Base-by-base conservation (phyloP, 2,113 vertebrate species). In the Myrmecophaga tridactyla region DNA sequence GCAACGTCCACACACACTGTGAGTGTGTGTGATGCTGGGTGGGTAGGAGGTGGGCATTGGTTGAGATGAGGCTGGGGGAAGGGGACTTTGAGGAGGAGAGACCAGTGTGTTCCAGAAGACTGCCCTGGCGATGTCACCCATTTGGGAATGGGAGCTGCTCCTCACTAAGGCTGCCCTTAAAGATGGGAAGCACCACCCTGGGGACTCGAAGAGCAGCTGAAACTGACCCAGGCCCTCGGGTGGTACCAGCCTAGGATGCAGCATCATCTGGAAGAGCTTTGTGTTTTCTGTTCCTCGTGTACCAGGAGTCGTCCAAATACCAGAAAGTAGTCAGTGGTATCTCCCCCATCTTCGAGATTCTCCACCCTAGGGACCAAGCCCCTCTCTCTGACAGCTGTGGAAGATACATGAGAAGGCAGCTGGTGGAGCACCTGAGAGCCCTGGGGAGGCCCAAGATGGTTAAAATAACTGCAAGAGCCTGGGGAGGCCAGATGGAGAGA, bases 1-100 rank as follows among this genome's bases (percentile, higher is more conserved):
- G 65, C 48, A 63, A 43, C 29, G 18, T 20, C 76, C 23, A 43
- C n/a, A n/a, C n/a, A 20, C 14, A 6, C 48, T 0, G 0, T 0
- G 31, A 62, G 36, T 29, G 41, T 14, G n/a, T n/a, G n/a, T n/a
- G n/a, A n/a, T n/a, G n/a, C n/a, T n/a, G 46, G 84, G 41, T 62
- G 62, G 29, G 14, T 29, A 34, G 6, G 4, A 31, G 3, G 7
- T 77, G 46, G 46, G 43, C 48, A 51, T 0, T 43, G 43, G 18
- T 31, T 20, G 31, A 15, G n/a, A 17, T 20, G 62, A 34, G 17
- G 2, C 13, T 2, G 31, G 46, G 46, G 25, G 69, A 56, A 73
- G 34, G 56, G 25, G 29, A 3, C n/a, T 78, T 94, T 36, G 53
- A 48, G 13, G 15, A 86, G 86, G 53, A 65, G n/a, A 20, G 65